These are phyloP conservation scores for Phenganax marumi DNA, from an alignment of 92 coral and sea anemone genomes.

Conservation along the genomic window DNA sequence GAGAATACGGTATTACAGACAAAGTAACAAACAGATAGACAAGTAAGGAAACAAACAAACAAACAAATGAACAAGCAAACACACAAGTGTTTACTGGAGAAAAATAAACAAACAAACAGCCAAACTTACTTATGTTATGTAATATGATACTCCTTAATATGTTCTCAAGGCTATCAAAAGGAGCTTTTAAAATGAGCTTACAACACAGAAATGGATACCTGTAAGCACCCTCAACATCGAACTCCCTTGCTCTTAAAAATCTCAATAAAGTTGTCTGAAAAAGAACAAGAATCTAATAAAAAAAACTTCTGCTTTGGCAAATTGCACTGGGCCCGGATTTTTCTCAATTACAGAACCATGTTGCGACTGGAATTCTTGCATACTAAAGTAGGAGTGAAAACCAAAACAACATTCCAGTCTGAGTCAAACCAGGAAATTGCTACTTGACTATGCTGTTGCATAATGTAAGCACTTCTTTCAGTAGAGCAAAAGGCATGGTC, in stretches of 20 bases:
- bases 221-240: constrained; percentile 72
- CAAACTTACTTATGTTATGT: too few relatives aligned
- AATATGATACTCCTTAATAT: neutral
- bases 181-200: too few relatives aligned
- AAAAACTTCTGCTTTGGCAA: neutral
- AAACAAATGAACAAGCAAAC: neutral
- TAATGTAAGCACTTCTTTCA: too few relatives aligned
- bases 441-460: too few relatives aligned
- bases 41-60: neutral
- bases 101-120: neutral
- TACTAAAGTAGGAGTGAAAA: too few relatives aligned
- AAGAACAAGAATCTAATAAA: neutral
- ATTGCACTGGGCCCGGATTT: neutral
- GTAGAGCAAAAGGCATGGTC: too few relatives aligned
- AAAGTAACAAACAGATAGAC: too few relatives aligned
- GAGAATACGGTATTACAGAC: too few relatives aligned
- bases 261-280: constrained; percentile 75
- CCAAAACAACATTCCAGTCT: too few relatives aligned
- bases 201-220: constrained; percentile 34
- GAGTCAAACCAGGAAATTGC: too few relatives aligned
- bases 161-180: neutral
- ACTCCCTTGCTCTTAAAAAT: constrained; percentile 83
- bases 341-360: neutral
- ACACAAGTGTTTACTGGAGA: too few relatives aligned
- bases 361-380: neutral